Base-by-base conservation (phyloP, 2,113 vertebrate genomes). In the Thinocorus orbignyianus region DNA sequence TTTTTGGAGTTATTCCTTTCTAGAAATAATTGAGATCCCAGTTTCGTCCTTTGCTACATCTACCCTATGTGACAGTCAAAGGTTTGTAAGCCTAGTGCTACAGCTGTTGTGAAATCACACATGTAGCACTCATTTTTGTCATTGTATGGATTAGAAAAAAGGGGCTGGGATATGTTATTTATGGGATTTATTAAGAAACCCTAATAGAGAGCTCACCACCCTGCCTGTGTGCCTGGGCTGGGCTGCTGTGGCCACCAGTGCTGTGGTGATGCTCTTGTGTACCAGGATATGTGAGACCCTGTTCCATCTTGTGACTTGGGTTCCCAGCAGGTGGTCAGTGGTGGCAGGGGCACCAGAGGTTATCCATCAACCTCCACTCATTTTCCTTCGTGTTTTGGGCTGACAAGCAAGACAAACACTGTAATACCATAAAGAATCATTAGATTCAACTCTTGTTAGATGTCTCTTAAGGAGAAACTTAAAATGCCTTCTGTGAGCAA, bases 261-360 rank as follows among this genome's bases (percentile, higher is more conserved):
- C 0, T 3, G 5, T 13, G 3, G 0, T 41, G 84, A 17, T 44
- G 55, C 31, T 83, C 17, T 49, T 48, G 16, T 22, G 52, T 20
- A 28, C 6, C 35, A 22, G 17, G 60, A 30, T 0, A 0, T 37
- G 11, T 37, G 33, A 70, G 22, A 52, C 44, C 17, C 31, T 18
- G 10, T 26, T 78, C n/a, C 5, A 3, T 31, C 16, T 33, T 1
- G 0, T 84, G 60, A 2, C 26, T 39, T n/a, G 57, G 13, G 3
- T 35, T 87, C 33, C 26, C 48, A 17, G 44, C 46, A 49, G 1
- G 0, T 57, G 24, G 22, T 3, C 0, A 0, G 4, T n/a, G 57
- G 30, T 86, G 2, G 10, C 0, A 0, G 4, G 31, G 54, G 8
- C 1, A 1, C 41, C 44, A 9, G 46, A 30, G 84, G 41, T 0